Percentiles rank a stretch among this genome's conserved stretches.
These are phyloP conservation scores for Brachionus koreanus DNA, from an alignment of 1,140 invertebrate species.

Conservation along the genomic window DNA sequence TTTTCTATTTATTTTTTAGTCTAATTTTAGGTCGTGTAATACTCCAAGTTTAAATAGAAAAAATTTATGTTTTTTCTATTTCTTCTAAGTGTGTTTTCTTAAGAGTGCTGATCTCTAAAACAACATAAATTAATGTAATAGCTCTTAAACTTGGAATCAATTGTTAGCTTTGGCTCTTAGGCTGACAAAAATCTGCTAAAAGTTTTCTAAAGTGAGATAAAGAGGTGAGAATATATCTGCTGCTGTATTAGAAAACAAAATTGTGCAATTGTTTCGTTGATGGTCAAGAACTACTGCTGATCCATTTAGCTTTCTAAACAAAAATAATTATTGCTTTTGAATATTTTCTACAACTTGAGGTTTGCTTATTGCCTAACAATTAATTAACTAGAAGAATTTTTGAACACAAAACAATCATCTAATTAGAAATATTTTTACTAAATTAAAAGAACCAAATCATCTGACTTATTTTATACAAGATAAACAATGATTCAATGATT, in stretches of 20 bases:
- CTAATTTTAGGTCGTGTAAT: neutral
- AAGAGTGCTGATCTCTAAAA: conserved; percentile 15
- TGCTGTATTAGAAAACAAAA: neutral
- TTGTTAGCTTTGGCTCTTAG: neutral
- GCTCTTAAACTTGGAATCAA: neutral
- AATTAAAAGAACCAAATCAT: neutral
- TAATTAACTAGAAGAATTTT: neutral
- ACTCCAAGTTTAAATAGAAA: neutral
- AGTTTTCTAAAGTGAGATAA: neutral
- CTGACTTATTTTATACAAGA: neutral
- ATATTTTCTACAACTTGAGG: neutral
- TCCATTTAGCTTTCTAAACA: neutral
- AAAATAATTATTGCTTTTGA: neutral
- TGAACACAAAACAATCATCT: neutral
- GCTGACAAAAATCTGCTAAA: conserved; percentile 1
- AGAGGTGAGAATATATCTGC: neutral
- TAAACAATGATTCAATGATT: neutral
- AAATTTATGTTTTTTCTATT: neutral
- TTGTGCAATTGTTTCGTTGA: neutral
- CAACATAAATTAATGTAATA: neutral
- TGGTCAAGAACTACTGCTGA: neutral
- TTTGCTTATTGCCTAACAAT: neutral
- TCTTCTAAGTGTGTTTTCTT: neutral
- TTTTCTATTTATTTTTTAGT: neutral
- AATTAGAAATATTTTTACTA: neutral